phyloP scores from a whole-genome alignment of 2,113 vertebrate species.

The Phaethornis superciliosus region DNA sequence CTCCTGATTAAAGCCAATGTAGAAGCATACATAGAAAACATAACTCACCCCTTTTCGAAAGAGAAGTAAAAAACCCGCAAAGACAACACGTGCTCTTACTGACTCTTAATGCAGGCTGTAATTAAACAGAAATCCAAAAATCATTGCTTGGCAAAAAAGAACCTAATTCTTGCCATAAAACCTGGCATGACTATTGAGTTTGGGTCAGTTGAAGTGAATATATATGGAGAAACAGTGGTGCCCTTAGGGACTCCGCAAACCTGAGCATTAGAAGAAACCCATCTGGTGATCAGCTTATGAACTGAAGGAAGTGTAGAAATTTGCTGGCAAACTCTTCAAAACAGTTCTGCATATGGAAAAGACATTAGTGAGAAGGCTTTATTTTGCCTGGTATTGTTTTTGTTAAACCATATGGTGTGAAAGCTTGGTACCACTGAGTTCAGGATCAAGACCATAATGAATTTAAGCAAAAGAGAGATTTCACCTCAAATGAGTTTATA shows the following conservation, averaged over 20 bases:
- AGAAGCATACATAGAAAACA: not conserved
- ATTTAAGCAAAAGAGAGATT: not conserved
- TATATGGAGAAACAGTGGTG: not conserved
- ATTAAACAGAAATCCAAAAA: conserved; percentile 38
- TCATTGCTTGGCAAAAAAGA: conserved; percentile 1
- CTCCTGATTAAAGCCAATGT: conserved; percentile 7
- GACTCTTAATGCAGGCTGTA: not conserved
- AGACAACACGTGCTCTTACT: conserved; percentile 4
- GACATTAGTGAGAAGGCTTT: not conserved
- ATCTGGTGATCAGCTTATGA: conserved; percentile 55
- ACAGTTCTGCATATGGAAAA: conserved; percentile 34
- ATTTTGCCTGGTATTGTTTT: not conserved
- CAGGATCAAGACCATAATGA: not conserved
- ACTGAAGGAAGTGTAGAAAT: conserved; percentile 59
- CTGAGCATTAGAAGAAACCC: conserved; percentile 56
- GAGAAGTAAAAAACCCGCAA: not conserved
- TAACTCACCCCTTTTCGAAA: conserved; percentile 8
- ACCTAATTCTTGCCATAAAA: conserved; percentile 10
- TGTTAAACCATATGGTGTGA: conserved; percentile 7
- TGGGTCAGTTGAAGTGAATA: not conserved
- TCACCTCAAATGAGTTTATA: not conserved
- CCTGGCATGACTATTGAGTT: conserved; percentile 23
- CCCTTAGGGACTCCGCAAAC: conserved; percentile 14
- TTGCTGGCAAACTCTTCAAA: conserved; percentile 64
- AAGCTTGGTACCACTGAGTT: not conserved